These are phyloP conservation scores for Andinoacara biseriatus DNA, from an alignment of 2,113 vertebrate genomes.

Conservation along the genomic window DNA sequence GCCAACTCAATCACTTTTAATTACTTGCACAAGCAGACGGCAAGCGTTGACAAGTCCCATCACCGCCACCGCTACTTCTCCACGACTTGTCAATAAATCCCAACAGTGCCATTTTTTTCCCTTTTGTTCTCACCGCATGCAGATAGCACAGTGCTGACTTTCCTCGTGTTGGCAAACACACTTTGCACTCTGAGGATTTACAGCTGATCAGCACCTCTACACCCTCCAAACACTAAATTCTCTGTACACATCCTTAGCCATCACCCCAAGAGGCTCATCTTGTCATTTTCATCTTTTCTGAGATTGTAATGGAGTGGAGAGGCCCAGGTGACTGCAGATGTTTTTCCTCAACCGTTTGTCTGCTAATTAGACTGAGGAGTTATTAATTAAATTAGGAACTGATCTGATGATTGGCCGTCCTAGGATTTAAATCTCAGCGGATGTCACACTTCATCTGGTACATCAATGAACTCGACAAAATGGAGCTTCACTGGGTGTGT, in stretches of 20 bases:
- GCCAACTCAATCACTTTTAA: slow-evolving; percentile 54
- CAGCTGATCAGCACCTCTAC: slow-evolving; percentile 54
- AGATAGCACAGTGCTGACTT: background rate
- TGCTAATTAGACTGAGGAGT: slow-evolving; percentile 73
- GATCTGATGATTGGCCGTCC: slow-evolving; percentile 49
- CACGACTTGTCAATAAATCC: slow-evolving; percentile 48
- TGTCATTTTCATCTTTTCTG: slow-evolving; percentile 40
- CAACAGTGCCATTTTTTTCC: background rate
- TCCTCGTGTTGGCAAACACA: slow-evolving; percentile 33
- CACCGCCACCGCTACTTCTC: background rate
- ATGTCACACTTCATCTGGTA: slow-evolving; percentile 59
- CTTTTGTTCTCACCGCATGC: background rate
- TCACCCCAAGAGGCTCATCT: slow-evolving; percentile 31
- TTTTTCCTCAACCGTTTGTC: slow-evolving; percentile 50
- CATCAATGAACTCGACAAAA: slow-evolving; percentile 56
- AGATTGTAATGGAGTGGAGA: slow-evolving; percentile 26
- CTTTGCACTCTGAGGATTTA: slow-evolving; percentile 40
- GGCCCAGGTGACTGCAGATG: slow-evolving; percentile 70
- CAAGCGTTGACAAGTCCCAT: slow-evolving; percentile 31
- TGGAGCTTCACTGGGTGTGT: slow-evolving; percentile 33
- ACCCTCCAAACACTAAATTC: background rate
- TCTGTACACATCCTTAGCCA: background rate
- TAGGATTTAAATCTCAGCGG: slow-evolving; percentile 46
- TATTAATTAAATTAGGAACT: slow-evolving; percentile 77
- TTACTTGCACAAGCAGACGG: slow-evolving; percentile 57